These are phyloP conservation scores for Musca domestica DNA, from an alignment of 1,140 invertebrate species.

Conservation along the genomic window DNA sequence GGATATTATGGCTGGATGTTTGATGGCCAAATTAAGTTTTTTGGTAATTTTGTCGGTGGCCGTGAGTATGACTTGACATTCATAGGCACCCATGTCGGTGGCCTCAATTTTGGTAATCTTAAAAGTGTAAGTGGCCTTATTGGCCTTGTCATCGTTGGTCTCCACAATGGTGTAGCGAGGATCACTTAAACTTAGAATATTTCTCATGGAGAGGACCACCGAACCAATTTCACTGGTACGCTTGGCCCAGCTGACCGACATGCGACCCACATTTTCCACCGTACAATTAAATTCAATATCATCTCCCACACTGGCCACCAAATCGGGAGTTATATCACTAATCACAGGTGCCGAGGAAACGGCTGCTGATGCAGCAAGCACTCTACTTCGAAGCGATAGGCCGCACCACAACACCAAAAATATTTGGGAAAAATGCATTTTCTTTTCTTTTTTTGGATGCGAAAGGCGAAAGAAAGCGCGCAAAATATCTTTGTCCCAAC, in stretches of 20 bases:
- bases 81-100: conserved; percentile 74
- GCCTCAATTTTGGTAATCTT: conserved; percentile 76
- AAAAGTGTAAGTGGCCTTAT: conserved; percentile 66
- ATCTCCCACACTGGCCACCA: conserved; percentile 77
- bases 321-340: conserved; percentile 74
- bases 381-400: no score
- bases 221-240: conserved; percentile 44
- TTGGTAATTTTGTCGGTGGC: conserved; percentile 68
- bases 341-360: conserved; percentile 63
- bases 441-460: no score
- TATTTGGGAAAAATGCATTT: no score
- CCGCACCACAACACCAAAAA: no score
- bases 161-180: conserved; percentile 66
- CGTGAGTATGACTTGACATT: conserved; percentile 73
- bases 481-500: no score
- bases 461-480: no score
- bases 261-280: conserved; percentile 73
- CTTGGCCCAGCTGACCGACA: conserved; percentile 73
- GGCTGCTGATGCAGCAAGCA: background rate
- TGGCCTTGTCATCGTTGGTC: conserved; percentile 60
- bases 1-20: conserved; percentile 74
- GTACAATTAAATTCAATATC: conserved; percentile 74
- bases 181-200: conserved; percentile 70
- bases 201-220: conserved; percentile 63
- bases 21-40: conserved; percentile 69